Percentiles rank a stretch among this genome's conserved stretches.
Evolutionary conservation across 2,888 invertebrate species (phyloP).

Genomic region (Orthosia gothica): DNA sequence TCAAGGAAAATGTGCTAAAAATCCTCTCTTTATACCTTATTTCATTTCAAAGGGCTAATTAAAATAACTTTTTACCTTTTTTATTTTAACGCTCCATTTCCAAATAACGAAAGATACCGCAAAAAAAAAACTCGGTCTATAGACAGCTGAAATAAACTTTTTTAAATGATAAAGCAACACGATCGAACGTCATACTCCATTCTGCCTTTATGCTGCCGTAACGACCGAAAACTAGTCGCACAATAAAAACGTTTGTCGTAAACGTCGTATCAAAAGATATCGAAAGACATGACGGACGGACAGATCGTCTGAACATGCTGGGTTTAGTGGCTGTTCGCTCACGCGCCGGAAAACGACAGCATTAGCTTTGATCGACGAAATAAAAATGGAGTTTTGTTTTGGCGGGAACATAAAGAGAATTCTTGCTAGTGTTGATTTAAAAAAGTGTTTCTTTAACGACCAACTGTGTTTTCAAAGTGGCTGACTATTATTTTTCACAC

Average conservation of each 20-base stretch:
- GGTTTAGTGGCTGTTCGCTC: slow-evolving; percentile 36
- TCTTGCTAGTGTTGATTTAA: slow-evolving; percentile 4
- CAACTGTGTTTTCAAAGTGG: neutral
- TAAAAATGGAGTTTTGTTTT: slow-evolving; percentile 45
- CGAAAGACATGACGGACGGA: slow-evolving; percentile 31
- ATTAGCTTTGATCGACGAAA: slow-evolving; percentile 47
- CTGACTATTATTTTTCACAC: neutral
- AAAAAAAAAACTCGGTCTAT: neutral
- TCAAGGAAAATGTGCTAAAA: neutral
- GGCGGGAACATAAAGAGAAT: slow-evolving; percentile 23
- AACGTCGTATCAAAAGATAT: slow-evolving; percentile 39
- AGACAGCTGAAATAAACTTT: slow-evolving; percentile 14
- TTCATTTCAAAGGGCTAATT: slow-evolving; percentile 3
- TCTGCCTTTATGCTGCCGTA: slow-evolving; percentile 12
- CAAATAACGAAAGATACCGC: neutral
- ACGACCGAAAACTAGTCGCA: slow-evolving; percentile 8
- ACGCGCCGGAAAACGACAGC: slow-evolving; percentile 21
- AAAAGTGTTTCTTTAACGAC: slow-evolving; percentile 16
- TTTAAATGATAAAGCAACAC: neutral
- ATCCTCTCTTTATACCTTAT: neutral
- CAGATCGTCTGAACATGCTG: slow-evolving; percentile 14
- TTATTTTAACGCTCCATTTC: neutral
- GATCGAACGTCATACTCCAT: slow-evolving; percentile 27
- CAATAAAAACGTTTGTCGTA: slow-evolving; percentile 42
- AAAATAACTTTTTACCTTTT: neutral